Base-by-base conservation (phyloP, 2,113 vertebrate genomes). In the Carollia perspicillata region DNA sequence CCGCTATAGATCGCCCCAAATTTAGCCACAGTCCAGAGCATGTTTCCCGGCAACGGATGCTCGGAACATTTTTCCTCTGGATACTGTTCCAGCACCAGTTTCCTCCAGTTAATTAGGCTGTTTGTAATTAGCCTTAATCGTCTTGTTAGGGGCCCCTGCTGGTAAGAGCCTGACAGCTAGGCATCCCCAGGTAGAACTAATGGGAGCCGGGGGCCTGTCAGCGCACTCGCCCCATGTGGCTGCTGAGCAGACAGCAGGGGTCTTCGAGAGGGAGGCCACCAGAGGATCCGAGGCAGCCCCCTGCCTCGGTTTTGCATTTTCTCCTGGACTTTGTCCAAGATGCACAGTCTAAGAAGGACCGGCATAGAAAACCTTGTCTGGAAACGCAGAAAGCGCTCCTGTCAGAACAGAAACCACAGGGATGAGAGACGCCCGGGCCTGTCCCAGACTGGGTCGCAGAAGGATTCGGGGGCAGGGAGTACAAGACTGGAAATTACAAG, bases 61-160 rank as follows among this genome's bases (percentile, higher is more conserved):
- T 97, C 92, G 93, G 97, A 98, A 98, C 96, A 94, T 97, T 97
- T 98, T 98, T 98, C 97, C 96, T 98, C 97, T 97, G 97, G 98
- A 98, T 98, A 97, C 98, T 97, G 96, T 98, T 98, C 96, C 97
- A 98, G 97, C 96, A 96, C 95, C 96, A 77, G 89, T 97, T 98
- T 98, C 98, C 97, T 98, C 97, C 97, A 97, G 93, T 98, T 98
- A 98, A 98, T 98, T 98, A 98, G 97, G 96, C 97, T 98, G 97
- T 98, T 98, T 98, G 97, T 98, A 98, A 98, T 98, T 98, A 98
- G 98, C 94, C 96, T 66, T 94, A 97, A 97, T 98, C 97, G 35
- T 97, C 98, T 97, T 98, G 65, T 95, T 97, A 97, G 96, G 96
- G 95, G 95, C 89, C 96, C 97, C 92, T 94, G 96, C 96, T 98